These are phyloP conservation scores for Cygnus olor DNA, from an alignment of 2,797 vertebrate genomes.

Conservation along the genomic window DNA sequence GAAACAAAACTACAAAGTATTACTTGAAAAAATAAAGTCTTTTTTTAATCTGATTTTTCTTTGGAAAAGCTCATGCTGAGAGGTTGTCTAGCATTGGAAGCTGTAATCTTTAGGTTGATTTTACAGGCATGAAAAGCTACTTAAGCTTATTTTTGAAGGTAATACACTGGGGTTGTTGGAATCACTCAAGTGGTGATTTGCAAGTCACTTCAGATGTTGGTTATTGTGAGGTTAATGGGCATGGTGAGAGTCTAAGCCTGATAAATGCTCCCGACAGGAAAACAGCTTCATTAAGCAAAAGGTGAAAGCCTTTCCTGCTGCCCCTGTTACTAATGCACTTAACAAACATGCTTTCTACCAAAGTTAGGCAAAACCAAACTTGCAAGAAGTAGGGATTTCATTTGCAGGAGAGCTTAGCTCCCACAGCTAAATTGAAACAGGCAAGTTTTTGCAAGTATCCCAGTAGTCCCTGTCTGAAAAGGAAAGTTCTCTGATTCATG, in stretches of 20 bases:
- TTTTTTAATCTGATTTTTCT: background rate
- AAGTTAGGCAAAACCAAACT: background rate
- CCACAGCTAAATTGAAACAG: rapidly evolving
- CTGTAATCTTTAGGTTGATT: background rate
- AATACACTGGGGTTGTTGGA: background rate
- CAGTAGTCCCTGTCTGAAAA: background rate
- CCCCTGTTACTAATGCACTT: background rate
- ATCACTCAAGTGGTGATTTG: background rate
- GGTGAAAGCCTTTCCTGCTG: background rate
- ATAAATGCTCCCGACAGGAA: background rate
- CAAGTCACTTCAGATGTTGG: background rate
- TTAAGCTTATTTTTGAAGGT: background rate
- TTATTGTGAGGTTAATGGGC: background rate
- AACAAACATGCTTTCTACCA: background rate
- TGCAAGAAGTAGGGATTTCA: background rate
- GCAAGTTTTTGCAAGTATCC: rapidly evolving
- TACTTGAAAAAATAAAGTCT: background rate
- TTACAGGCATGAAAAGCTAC: background rate
- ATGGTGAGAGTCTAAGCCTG: background rate
- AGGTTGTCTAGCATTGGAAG: background rate
- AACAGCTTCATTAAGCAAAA: background rate
- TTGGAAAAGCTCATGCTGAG: background rate
- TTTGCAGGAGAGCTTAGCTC: background rate
- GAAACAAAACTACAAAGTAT: background rate
- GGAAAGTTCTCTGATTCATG: background rate